Evolutionary conservation across 2,113 vertebrate species (phyloP).

Genomic region (Ellobius talpinus): DNA sequence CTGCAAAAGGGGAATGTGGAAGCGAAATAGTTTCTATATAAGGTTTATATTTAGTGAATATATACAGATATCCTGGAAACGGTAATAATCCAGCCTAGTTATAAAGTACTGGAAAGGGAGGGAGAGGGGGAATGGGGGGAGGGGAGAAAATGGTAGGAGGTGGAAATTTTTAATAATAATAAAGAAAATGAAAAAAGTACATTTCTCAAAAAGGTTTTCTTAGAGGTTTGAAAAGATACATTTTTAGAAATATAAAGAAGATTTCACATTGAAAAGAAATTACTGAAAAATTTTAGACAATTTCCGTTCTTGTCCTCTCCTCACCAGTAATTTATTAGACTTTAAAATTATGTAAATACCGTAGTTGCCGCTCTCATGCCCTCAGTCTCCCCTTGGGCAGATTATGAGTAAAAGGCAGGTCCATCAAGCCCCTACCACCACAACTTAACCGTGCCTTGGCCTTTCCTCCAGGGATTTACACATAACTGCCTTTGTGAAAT

Average conservation of each 20-base stretch:
- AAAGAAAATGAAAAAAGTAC: too few species aligned
- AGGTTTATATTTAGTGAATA: conserved; percentile 71
- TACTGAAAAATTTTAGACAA: neutral
- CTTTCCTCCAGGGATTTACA: neutral
- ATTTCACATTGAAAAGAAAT: neutral
- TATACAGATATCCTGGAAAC: conserved; percentile 52
- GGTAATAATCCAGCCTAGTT: conserved; percentile 60
- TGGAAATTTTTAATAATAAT: too few species aligned
- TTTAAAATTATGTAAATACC: neutral
- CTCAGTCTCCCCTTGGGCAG: neutral
- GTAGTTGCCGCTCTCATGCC: neutral
- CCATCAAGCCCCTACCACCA: accelerated
- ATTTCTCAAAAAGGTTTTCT: conserved; percentile 41
- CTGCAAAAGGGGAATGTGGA: conserved; percentile 17
- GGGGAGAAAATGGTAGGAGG: too few species aligned
- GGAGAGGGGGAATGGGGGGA: too few species aligned
- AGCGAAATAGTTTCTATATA: conserved; percentile 59
- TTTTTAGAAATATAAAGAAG: conserved; percentile 56
- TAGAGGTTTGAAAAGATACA: conserved; percentile 45
- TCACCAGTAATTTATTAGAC: neutral
- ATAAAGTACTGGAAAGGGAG: too few species aligned
- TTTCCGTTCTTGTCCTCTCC: neutral
- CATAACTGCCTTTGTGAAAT: neutral
- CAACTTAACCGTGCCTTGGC: neutral
- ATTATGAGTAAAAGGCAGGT: neutral